Conservation (phyloP, 2,797 vertebrate genomes). For the Harpagifer antarcticus region DNA sequence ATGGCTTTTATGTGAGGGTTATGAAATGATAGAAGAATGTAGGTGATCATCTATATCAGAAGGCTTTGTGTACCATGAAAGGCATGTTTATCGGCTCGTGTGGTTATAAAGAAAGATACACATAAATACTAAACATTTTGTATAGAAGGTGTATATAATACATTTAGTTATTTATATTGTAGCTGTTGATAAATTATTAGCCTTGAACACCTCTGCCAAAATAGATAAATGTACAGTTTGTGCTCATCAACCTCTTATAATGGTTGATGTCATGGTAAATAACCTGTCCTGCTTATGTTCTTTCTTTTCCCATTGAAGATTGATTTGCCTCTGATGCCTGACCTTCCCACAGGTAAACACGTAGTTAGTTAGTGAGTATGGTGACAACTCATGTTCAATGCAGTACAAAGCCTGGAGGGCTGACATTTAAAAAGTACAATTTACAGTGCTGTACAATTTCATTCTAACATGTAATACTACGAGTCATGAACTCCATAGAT, state of each 20-base stretch:
- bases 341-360: constrained; percentile 70
- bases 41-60: neutral
- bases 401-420: constrained; percentile 38
- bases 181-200: neutral
- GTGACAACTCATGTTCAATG: constrained; percentile 40
- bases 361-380: neutral
- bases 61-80: neutral
- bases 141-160: neutral
- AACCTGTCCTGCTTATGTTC: constrained; percentile 21
- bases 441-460: constrained; percentile 44
- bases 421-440: constrained; percentile 68
- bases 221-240: constrained; percentile 7
- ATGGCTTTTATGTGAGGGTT: no score
- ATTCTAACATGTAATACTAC: constrained; percentile 40
- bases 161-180: neutral
- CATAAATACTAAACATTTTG: neutral
- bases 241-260: constrained; percentile 30
- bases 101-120: neutral
- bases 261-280: constrained; percentile 37
- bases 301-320: constrained; percentile 63
- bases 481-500: constrained; percentile 15
- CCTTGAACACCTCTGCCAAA: neutral
- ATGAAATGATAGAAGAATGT: no score
- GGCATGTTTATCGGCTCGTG: neutral
- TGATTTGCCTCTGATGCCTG: constrained; percentile 30